Conservation (phyloP, 2,797 vertebrate species). For the Ctenopoma kingsleyae region DNA sequence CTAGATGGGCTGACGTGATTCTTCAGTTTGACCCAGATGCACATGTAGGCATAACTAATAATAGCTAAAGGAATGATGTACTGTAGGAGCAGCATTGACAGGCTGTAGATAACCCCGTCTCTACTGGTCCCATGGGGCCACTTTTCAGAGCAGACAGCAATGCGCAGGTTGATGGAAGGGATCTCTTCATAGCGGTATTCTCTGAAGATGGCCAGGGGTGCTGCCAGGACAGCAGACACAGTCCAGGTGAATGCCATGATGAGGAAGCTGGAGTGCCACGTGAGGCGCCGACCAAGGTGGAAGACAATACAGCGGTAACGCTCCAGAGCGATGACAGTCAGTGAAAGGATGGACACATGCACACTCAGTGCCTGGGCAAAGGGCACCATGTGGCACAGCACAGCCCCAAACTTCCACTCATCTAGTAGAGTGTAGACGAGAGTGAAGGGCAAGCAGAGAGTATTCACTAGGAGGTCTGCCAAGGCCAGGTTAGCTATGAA, state of each 20-base stretch:
- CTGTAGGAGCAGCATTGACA: constrained; percentile 93
- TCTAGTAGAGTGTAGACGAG: constrained; percentile 92
- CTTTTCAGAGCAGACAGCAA: constrained; percentile 93
- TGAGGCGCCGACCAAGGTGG: constrained; percentile 91
- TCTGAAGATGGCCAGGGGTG: constrained; percentile 92
- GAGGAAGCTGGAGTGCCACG: constrained; percentile 88
- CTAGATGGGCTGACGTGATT: constrained; percentile 90
- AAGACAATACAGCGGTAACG: constrained; percentile 93
- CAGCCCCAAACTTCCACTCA: constrained; percentile 93
- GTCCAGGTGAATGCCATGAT: constrained; percentile 91
- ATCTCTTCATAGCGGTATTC: constrained; percentile 92
- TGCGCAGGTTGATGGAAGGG: constrained; percentile 88
- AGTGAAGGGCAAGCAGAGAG: constrained; percentile 93
- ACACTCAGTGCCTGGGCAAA: constrained; percentile 93
- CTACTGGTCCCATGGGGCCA: constrained; percentile 91
- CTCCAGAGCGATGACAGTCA: constrained; percentile 93
- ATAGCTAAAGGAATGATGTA: constrained; percentile 90
- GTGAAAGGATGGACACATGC: constrained; percentile 91
- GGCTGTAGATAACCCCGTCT: constrained; percentile 93
- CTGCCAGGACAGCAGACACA: constrained; percentile 88
- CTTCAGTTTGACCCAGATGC: constrained; percentile 95
- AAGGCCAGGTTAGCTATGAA: constrained; percentile 95
- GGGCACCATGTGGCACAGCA: constrained; percentile 92
- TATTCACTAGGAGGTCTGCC: constrained; percentile 93
- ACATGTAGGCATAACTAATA: constrained; percentile 92